Conservation (phyloP, 2,113 vertebrate genomes). For the Phaetusa simplex region DNA sequence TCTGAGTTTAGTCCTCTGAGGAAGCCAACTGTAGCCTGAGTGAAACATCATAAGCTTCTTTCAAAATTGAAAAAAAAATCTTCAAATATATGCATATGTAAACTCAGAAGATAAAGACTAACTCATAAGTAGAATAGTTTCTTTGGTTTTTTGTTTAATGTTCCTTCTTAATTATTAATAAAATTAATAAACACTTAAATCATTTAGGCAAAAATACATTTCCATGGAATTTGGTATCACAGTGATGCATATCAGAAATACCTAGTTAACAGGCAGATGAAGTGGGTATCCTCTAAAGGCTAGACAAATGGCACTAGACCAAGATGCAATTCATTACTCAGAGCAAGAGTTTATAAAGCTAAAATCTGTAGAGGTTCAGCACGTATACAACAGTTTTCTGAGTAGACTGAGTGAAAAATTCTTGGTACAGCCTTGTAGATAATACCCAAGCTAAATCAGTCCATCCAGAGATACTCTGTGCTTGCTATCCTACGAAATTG, state of each 20-base stretch:
- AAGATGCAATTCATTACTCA: neutral
- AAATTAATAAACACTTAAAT: neutral
- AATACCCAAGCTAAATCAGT: neutral
- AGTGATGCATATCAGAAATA: neutral
- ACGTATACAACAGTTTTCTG: neutral
- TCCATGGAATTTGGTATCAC: neutral
- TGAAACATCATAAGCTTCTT: neutral
- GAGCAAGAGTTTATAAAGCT: neutral
- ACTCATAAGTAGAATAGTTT: neutral
- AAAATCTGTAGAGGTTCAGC: neutral
- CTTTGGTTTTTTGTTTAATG: neutral
- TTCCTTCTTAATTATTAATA: neutral
- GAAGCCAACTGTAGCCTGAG: neutral
- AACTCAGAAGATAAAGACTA: neutral
- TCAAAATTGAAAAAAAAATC: neutral
- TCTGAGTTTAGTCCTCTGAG: conserved; percentile 6
- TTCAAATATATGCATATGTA: neutral
- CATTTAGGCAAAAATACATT: neutral
- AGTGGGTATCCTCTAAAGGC: neutral
- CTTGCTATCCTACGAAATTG: neutral
- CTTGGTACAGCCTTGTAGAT: neutral
- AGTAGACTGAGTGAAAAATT: neutral
- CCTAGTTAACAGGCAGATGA: neutral
- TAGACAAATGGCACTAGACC: neutral
- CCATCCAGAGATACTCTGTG: neutral